These are phyloP conservation scores for Aphelenchoides fujianensis DNA, from an alignment of 1,140 invertebrate species.

Conservation along the genomic window DNA sequence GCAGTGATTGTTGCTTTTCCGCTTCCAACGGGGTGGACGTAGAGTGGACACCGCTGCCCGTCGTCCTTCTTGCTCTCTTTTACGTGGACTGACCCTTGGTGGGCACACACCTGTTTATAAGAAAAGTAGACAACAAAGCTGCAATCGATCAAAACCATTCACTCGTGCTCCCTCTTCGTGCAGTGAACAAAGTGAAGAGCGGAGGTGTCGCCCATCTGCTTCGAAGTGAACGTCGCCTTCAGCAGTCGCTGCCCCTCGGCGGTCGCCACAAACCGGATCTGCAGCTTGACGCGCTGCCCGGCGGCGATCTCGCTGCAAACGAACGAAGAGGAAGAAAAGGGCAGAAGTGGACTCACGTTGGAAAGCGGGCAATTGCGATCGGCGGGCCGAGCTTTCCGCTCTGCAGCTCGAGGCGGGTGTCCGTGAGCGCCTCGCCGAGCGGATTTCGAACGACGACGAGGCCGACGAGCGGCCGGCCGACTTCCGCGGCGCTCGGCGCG, in stretches of 20 bases:
- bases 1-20: no score
- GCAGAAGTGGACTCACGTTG: no score
- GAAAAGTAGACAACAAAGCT: no score
- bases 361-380: neutral
- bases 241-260: neutral
- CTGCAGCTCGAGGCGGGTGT: neutral
- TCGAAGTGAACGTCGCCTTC: neutral
- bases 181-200: neutral
- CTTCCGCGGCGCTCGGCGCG: neutral
- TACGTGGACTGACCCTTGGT: neutral
- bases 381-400: neutral
- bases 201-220: neutral
- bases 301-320: neutral
- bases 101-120: no score
- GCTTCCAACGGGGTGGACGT: no score
- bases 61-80: slow-evolving; percentile 8
- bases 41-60: neutral
- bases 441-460: slow-evolving; percentile 4
- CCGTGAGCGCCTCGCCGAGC: neutral
- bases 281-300: neutral
- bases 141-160: neutral
- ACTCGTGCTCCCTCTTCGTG: neutral
- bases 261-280: neutral
- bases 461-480: neutral
- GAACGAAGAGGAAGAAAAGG: no score